These are phyloP conservation scores for Nymphalis urticae DNA, from an alignment of 2,888 invertebrate genomes.

Conservation along the genomic window DNA sequence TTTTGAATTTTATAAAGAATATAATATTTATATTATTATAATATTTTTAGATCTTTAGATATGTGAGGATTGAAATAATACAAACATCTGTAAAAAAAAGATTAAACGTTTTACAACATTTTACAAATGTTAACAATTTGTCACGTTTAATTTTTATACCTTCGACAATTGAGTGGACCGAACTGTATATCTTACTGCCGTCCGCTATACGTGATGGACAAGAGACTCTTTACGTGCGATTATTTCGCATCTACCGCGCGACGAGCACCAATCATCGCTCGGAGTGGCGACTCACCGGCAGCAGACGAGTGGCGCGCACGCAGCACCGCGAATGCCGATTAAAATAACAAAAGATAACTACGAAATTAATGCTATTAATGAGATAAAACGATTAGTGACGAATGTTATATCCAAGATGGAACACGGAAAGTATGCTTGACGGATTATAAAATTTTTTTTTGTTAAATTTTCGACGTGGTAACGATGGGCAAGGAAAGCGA, in stretches of 20 bases:
- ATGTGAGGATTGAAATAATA: too few species aligned
- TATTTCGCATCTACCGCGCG: conserved; percentile 12
- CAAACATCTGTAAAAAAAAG: too few species aligned
- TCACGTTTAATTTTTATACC: too few species aligned
- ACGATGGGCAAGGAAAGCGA: conserved; percentile 15
- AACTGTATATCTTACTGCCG: not conserved
- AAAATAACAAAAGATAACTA: not conserved
- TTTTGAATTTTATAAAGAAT: too few species aligned
- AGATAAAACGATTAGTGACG: conserved; percentile 1
- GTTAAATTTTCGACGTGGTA: not conserved
- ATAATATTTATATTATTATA: too few species aligned
- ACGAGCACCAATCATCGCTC: not conserved
- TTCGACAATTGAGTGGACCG: too few species aligned
- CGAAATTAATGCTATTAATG: not conserved
- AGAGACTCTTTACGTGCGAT: not conserved
- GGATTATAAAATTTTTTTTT: not conserved
- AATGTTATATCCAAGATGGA: conserved; percentile 10
- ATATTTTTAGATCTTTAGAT: too few species aligned
- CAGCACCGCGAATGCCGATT: not conserved
- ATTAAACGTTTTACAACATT: too few species aligned
- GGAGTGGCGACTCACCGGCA: not conserved
- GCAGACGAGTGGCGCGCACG: conserved; percentile 5
- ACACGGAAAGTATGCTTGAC: not conserved
- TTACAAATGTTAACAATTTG: too few species aligned
- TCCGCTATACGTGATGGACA: not conserved